Conservation (phyloP, 2,888 invertebrate species). For the Junonia oenone region DNA sequence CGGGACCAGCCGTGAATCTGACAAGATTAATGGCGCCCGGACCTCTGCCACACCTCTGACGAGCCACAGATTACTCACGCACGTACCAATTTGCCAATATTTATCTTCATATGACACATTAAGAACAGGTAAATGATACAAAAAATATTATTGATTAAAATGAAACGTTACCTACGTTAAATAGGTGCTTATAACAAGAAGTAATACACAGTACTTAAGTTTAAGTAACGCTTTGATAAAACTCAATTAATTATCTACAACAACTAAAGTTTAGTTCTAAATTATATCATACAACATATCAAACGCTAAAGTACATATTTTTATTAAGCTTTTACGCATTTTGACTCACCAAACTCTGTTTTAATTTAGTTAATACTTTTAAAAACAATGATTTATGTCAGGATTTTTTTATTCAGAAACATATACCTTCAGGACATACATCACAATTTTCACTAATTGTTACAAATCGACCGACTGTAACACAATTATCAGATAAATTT, state of each 20-base stretch:
- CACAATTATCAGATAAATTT: background rate
- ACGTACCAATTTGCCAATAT: slow-evolving; percentile 33
- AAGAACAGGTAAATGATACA: background rate
- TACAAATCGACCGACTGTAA: background rate
- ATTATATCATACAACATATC: too few species aligned
- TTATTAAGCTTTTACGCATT: too few species aligned
- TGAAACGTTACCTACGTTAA: too few species aligned
- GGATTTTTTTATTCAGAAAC: background rate
- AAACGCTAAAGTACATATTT: too few species aligned
- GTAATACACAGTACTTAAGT: too few species aligned
- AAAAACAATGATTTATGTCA: background rate
- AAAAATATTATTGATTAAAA: background rate
- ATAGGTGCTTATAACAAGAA: too few species aligned
- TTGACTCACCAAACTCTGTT: too few species aligned
- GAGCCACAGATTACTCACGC: slow-evolving; percentile 39
- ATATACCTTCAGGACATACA: background rate
- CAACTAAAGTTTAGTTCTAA: too few species aligned
- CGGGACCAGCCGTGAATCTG: slow-evolving; percentile 56
- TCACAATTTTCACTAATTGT: background rate
- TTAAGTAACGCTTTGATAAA: too few species aligned
- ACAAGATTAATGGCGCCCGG: slow-evolving; percentile 60
- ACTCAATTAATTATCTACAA: too few species aligned
- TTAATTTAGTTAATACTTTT: background rate
- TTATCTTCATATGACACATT: background rate
- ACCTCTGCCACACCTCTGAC: slow-evolving; percentile 42